These are phyloP conservation scores for Pantala flavescens DNA, from an alignment of 1,140 invertebrate species.

Conservation along the genomic window DNA sequence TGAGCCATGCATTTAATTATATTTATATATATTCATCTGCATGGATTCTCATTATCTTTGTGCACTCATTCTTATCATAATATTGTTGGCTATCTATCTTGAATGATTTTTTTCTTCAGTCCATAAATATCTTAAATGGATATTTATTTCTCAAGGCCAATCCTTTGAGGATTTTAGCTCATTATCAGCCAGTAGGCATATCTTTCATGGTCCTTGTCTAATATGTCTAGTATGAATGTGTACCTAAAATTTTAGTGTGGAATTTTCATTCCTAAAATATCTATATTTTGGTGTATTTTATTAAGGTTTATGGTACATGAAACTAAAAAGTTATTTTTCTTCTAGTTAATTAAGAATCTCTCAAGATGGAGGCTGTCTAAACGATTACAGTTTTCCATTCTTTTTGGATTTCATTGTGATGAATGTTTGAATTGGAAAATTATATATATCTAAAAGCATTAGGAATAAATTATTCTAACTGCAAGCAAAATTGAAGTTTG, in stretches of 20 bases:
- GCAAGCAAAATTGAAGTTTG: too few species aligned
- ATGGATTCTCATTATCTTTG: background rate
- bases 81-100: background rate
- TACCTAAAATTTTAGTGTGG: background rate
- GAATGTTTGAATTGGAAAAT: background rate
- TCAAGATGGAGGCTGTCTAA: background rate
- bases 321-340: background rate
- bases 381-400: background rate
- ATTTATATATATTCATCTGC: background rate
- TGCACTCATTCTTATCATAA: background rate
- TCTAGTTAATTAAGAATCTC: background rate
- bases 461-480: background rate
- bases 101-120: background rate
- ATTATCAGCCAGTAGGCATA: background rate
- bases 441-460: background rate
- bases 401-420: background rate
- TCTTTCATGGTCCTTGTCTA: background rate
- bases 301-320: background rate
- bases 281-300: constrained; percentile 11
- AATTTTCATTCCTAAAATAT: background rate
- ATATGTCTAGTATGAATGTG: background rate
- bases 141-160: too few species aligned
- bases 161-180: background rate
- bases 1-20: background rate
- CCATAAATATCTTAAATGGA: background rate